Base-by-base conservation (phyloP, 2,888 invertebrate genomes). In the Cryptosula pallasiana region DNA sequence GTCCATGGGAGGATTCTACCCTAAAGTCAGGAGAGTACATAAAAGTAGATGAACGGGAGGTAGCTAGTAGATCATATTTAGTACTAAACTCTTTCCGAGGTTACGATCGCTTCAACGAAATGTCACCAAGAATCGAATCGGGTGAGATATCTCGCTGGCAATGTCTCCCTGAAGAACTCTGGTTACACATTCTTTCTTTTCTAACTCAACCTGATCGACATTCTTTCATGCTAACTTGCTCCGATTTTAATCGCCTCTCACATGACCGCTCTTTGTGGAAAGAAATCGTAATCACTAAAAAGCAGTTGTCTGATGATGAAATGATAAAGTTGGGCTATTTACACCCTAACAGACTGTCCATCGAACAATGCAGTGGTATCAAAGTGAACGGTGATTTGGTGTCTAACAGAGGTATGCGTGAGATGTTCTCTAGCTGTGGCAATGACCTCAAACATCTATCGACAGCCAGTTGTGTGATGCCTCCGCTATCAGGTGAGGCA, bases 111-210 rank as follows among this genome's bases (percentile, higher is more conserved):
- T 54, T 25, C 23, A 54, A 23, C 9, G 70, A 70, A 23, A 23
- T 36, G 45, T 23, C 70, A n/a, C 83, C 83, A 3, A 76, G 82
- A 29, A 79, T 82, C 20, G 73, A 77, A 35, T 76, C 76, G 2
- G 82, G 82, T 9, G 77, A 78, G n/a, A 72, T 81, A 35, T 83
- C 82, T 13, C 73, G 75, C 55, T 80, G 82, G 82, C 77, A 79
- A 75, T 82, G 82, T 73, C 76, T 83, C 16, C 83, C 83, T 1
- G 83, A 83, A 72, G 83, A 83, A 74, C 78, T 83, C 27, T 77
- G 81, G 75, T 77, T 83, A 23, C 72, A 73, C 35, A 78, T 83
- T 25, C 78, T 83, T 72, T 76, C 77, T 3, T 80, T 77, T 74
- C 78, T 83, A 54, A 70, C 77, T 25, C 80, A 79, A 29, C 32